Percentiles rank a stretch among this genome's conserved stretches.
phyloP scores from a whole-genome alignment of 2,888 invertebrate genomes.

The Ennomos quercinarius region DNA sequence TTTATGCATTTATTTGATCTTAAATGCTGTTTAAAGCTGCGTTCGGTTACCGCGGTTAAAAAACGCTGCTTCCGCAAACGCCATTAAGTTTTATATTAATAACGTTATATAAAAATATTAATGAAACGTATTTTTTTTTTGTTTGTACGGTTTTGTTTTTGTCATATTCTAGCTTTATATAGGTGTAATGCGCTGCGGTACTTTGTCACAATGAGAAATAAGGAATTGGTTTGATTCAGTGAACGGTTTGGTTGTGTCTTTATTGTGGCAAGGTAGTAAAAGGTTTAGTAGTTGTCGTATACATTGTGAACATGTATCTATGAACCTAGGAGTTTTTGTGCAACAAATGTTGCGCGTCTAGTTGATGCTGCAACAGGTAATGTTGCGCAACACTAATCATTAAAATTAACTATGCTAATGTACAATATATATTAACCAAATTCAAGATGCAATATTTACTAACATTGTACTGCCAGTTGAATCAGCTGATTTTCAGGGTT shows the following conservation, averaged over 20 bases:
- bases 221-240: neutral
- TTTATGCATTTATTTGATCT: conserved; percentile 31
- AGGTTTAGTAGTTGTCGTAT: neutral
- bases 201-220: conserved; percentile 6
- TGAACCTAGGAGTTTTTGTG: neutral
- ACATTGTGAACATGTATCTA: neutral
- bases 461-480: too few species aligned
- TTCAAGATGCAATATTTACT: too few species aligned
- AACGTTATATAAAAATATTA: conserved; percentile 11
- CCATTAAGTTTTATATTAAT: conserved; percentile 24
- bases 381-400: too few species aligned
- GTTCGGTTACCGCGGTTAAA: too few species aligned
- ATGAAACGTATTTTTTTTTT: conserved; percentile 1
- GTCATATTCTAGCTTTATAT: conserved; percentile 9
- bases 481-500: too few species aligned
- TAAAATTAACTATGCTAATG: too few species aligned
- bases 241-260: conserved; percentile 1
- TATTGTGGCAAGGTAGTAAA: conserved; percentile 10
- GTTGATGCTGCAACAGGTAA: too few species aligned
- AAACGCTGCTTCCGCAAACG: conserved; percentile 11
- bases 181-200: conserved; percentile 6
- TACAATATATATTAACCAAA: too few species aligned
- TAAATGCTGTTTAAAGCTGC: conserved; percentile 21
- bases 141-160: conserved; percentile 18
- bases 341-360: neutral